Base-by-base conservation (phyloP, 2,113 vertebrate species). In the Ailuropoda melanoleuca region DNA sequence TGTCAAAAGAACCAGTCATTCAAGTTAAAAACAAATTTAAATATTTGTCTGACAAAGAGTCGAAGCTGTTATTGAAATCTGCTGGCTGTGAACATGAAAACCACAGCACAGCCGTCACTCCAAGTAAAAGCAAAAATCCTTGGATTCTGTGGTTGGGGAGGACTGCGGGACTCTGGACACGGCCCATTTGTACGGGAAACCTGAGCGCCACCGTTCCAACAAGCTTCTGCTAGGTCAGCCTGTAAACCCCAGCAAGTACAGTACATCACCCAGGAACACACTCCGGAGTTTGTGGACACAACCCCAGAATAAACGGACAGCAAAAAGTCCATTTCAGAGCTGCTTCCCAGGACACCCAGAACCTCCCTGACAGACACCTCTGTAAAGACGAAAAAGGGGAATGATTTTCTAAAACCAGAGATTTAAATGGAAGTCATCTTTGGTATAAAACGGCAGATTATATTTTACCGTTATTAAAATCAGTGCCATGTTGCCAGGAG, bases 281-380 rank as follows among this genome's bases (percentile, higher is more conserved):
- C 53, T 4, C 46, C 1, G 14, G 23, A 3, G 2, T 37, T 39
- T 43, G 0, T 0, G 31, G 29, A 8, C 1, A 12, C 0, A 4
- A 23, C 14, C 60, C 55, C 43, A 53, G 17, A 12, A 26, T 3
- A 15, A 21, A 7, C 18, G 1, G 21, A 29, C 2, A 21, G 21
- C 48, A 6, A 2, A 2, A 53, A 78, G 37, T n/a, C 68, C 4
- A 3, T 7, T 53, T 37, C 37, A 6, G 21, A 64, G 74, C 43
- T 17, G 19, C 43, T 37, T 14, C 37, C 55, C 0, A n/a, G 0
- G 14, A 13, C 9, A 46, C 0, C 23, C 31, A 48, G 75, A 83
- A 48, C 34, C 23, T 26, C 70, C 29, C 26, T 2, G 78, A 82
- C 12, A 46, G 29, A 81, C 26, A 23, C 5, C 3, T 43, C 48